Conservation (phyloP, 2,888 invertebrate genomes). For the Pterobdella sp. region DNA sequence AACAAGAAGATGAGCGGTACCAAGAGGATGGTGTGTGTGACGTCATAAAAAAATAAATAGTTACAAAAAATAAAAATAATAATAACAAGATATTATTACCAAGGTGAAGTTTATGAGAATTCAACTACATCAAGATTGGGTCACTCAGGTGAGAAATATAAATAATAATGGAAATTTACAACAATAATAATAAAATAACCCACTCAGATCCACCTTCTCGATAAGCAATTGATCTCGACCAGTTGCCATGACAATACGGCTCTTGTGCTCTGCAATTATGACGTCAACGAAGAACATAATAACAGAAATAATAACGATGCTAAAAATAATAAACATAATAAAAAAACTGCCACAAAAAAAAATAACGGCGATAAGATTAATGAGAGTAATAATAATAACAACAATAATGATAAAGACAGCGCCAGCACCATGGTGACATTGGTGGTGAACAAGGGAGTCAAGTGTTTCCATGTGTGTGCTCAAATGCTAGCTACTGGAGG, state of each 20-base stretch:
- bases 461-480: conserved; percentile 50
- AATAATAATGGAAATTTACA: not conserved
- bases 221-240: conserved; percentile 50
- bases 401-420: not conserved
- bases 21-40: not conserved
- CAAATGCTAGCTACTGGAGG: conserved; percentile 52
- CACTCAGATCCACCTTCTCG: not conserved
- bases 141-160: conserved; percentile 45
- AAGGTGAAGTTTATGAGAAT: conserved; percentile 49
- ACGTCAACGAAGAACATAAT: not conserved
- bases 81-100: conserved; percentile 32
- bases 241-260: conserved; percentile 50
- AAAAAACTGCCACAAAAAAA: not conserved
- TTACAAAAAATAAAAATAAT: not conserved
- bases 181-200: not conserved
- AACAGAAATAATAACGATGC: not conserved
- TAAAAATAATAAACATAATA: not conserved
- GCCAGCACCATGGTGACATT: conserved; percentile 37
- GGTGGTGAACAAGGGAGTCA: conserved; percentile 51
- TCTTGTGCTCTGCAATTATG: conserved; percentile 43
- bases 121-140: conserved; percentile 52
- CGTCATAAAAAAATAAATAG: not conserved
- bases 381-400: not conserved
- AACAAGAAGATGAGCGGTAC: not conserved
- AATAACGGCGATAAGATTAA: not conserved